Conservation (phyloP, 2,113 vertebrate genomes). For the Emydura subglobosa region DNA sequence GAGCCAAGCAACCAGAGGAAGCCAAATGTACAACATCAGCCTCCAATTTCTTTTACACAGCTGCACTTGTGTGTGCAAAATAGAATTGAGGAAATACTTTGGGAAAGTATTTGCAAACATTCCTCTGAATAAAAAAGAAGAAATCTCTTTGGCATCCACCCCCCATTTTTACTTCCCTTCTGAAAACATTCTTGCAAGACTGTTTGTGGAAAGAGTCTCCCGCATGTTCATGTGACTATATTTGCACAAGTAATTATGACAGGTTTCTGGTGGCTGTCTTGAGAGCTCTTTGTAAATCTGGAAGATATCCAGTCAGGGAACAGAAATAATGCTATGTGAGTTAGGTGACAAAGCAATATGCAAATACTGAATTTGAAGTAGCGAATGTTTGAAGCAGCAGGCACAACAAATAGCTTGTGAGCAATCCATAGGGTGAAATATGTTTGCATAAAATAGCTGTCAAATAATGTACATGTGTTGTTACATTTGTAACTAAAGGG, state of each 20-base stretch:
- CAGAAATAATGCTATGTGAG: not conserved
- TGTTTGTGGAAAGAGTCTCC: not conserved
- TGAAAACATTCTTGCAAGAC: not conserved
- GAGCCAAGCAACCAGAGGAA: slow-evolving; percentile 54
- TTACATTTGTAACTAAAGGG: not conserved
- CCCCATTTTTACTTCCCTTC: not conserved
- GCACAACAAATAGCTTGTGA: fast-evolving
- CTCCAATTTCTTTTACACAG: slow-evolving; percentile 52
- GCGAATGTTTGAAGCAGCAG: not conserved
- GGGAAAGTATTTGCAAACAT: slow-evolving; percentile 36
- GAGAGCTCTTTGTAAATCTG: not conserved
- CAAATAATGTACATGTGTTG: not conserved
- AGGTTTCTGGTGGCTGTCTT: not conserved
- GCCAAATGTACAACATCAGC: slow-evolving; percentile 45
- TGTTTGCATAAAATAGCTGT: not conserved
- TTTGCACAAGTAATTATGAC: not conserved
- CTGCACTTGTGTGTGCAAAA: slow-evolving; percentile 44
- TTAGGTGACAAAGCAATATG: not conserved
- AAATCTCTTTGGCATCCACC: slow-evolving; percentile 5
- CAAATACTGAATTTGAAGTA: not conserved
- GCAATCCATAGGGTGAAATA: not conserved
- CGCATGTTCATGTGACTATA: not conserved
- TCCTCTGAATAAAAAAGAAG: not conserved
- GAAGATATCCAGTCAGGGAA: not conserved
- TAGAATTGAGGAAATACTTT: slow-evolving; percentile 47